These are phyloP conservation scores for Paguma larvata DNA, from an alignment of 2,797 vertebrate species.

Conservation along the genomic window DNA sequence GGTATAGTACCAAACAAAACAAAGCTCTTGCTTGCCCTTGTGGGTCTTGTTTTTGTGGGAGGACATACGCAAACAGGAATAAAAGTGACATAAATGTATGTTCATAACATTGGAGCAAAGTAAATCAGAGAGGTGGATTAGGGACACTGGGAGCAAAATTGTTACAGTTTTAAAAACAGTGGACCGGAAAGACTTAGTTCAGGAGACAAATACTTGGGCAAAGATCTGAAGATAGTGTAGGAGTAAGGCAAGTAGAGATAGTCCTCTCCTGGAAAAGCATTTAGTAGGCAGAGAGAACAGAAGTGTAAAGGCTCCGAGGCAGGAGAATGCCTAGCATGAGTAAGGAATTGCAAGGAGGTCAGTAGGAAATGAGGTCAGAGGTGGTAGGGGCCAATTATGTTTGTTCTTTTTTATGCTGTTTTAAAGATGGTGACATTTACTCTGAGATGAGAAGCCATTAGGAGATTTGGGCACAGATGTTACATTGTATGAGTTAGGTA, in stretches of 20 bases:
- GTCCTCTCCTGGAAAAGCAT: neutral
- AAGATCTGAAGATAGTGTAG: neutral
- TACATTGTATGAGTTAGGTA: neutral
- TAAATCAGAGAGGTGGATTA: neutral
- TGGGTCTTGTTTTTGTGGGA: conserved; percentile 26
- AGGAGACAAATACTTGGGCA: neutral
- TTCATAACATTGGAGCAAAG: neutral
- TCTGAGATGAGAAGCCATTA: neutral
- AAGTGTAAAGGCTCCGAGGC: neutral
- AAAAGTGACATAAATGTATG: conserved; percentile 6
- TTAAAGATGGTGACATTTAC: neutral
- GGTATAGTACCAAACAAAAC: neutral
- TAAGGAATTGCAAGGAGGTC: neutral
- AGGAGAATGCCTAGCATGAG: neutral
- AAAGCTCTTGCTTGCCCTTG: neutral
- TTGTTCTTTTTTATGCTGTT: neutral
- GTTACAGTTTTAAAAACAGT: neutral
- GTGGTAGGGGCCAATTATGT: neutral
- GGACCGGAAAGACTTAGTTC: neutral
- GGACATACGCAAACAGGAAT: neutral
- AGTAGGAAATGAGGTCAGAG: neutral
- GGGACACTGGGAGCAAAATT: neutral
- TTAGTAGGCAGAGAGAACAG: neutral
- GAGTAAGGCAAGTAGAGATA: neutral
- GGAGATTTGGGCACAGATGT: neutral